Conservation (phyloP, 2,113 vertebrate genomes). For the Dicentrarchus labrax region DNA sequence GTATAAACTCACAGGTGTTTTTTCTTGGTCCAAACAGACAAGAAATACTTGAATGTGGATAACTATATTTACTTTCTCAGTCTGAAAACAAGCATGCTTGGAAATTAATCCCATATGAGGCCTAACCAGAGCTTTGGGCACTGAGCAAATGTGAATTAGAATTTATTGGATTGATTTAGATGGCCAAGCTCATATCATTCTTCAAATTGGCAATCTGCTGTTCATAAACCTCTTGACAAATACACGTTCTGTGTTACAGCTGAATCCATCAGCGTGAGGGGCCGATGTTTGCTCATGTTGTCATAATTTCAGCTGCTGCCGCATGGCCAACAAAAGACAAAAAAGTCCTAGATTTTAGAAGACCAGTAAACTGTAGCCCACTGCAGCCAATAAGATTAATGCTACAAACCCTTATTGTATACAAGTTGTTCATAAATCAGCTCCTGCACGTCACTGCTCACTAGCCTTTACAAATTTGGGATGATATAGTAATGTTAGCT, state of each 20-base stretch:
- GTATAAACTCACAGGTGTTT: not conserved
- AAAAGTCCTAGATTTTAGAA: not conserved
- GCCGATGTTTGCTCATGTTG: constrained; percentile 43
- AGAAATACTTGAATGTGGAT: constrained; percentile 9
- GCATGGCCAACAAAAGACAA: not conserved
- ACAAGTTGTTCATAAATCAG: constrained; percentile 2
- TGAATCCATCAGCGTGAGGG: constrained; percentile 29
- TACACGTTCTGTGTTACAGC: constrained; percentile 20
- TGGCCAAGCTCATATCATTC: constrained; percentile 48
- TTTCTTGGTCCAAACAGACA: not conserved
- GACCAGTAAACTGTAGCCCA: not conserved
- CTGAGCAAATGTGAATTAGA: constrained; percentile 45
- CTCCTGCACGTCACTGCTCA: not conserved
- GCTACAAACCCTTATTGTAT: constrained; percentile 3
- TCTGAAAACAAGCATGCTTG: constrained; percentile 21
- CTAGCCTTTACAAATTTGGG: not conserved
- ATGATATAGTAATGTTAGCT: constrained; percentile 36
- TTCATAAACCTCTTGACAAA: constrained; percentile 62
- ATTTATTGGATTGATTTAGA: constrained; percentile 54
- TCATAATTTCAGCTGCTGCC: constrained; percentile 22
- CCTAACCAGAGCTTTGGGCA: not conserved
- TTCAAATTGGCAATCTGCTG: constrained; percentile 69
- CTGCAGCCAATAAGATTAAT: not conserved
- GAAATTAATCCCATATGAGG: constrained; percentile 40
- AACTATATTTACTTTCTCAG: not conserved